Percentiles rank a stretch among this genome's conserved stretches.
These are phyloP conservation scores for Caenorhabditis auriculariae DNA, from an alignment of 2,888 invertebrate genomes.

Conservation along the genomic window DNA sequence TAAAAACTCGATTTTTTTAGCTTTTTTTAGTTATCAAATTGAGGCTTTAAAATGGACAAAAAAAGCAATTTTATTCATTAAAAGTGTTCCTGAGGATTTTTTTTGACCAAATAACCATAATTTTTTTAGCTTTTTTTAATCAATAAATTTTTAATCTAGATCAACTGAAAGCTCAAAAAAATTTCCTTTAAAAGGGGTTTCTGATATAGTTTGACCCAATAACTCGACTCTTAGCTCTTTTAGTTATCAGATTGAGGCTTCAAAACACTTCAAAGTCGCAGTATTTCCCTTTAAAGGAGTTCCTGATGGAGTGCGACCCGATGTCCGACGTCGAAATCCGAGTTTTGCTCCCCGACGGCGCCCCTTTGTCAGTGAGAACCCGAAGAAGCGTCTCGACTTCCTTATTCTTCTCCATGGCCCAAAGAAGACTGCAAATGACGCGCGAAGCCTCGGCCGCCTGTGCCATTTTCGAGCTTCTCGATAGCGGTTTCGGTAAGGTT, in stretches of 20 bases:
- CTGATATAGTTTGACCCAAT: too few relatives aligned
- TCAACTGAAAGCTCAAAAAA: neutral
- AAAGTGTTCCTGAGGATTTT: too few relatives aligned
- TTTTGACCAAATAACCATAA: too few relatives aligned
- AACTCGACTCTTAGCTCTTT: neutral
- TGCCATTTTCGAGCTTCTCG: constrained; percentile 93
- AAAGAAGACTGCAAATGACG: constrained; percentile 69
- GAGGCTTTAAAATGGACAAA: too few relatives aligned
- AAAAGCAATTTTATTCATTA: too few relatives aligned
- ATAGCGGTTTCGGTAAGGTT: constrained; percentile 87
- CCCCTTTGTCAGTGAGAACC: constrained; percentile 70
- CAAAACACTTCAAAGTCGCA: neutral
- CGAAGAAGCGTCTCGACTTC: constrained; percentile 61
- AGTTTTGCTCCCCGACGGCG: constrained; percentile 79
- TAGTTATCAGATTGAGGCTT: neutral
- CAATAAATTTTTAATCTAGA: constrained; percentile 3
- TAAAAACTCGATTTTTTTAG: too few relatives aligned
- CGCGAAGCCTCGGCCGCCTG: constrained; percentile 84
- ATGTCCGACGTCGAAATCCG: constrained; percentile 70
- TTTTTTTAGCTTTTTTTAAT: constrained; percentile 2
- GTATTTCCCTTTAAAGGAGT: constrained; percentile 39
- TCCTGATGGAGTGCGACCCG: constrained; percentile 56
- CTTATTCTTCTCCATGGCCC: constrained; percentile 27
- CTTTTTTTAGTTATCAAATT: too few relatives aligned
- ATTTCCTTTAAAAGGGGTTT: too few relatives aligned